A percentile compares a stretch with the other conserved stretches of the same genome.
phyloP scores from a whole-genome alignment of 2,113 vertebrate genomes.

The Falcunculus frontatus region DNA sequence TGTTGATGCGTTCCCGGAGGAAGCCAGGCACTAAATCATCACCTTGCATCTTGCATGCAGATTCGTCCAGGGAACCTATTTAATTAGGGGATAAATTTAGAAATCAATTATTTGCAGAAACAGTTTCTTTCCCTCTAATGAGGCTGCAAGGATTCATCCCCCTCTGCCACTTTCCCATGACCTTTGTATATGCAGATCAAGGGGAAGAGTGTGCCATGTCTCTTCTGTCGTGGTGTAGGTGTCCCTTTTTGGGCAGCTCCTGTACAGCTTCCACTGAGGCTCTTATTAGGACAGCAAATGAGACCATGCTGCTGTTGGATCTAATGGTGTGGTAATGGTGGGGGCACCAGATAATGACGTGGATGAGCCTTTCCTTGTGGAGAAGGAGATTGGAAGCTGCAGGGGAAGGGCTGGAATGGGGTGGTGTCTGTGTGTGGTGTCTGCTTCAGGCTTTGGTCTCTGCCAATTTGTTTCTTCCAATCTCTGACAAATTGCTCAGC shows the following conservation, averaged over 20 bases:
- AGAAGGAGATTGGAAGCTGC: background rate
- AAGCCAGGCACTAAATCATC: constrained; percentile 57
- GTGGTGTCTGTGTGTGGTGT: background rate
- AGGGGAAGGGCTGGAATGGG: background rate
- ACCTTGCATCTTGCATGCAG: constrained; percentile 53
- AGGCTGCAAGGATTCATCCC: constrained; percentile 29
- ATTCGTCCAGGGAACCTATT: constrained; percentile 60
- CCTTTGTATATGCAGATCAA: constrained; percentile 20
- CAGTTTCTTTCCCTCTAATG: constrained; percentile 60
- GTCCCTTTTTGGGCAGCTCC: background rate
- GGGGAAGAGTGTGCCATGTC: background rate
- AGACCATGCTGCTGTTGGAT: background rate
- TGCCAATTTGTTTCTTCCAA: background rate
- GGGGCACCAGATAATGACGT: background rate
- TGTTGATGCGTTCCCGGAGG: constrained; percentile 6
- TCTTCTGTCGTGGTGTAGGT: background rate
- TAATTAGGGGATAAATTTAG: constrained; percentile 73
- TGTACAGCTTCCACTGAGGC: background rate
- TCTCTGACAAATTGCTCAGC: background rate
- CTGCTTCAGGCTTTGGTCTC: background rate
- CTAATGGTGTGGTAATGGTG: background rate
- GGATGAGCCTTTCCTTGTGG: background rate
- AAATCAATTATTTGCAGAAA: constrained; percentile 71
- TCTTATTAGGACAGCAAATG: background rate
- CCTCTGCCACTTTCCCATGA: constrained; percentile 6